phyloP scores from a whole-genome alignment of 2,113 vertebrate species.

The Phalacrocorax carbo region DNA sequence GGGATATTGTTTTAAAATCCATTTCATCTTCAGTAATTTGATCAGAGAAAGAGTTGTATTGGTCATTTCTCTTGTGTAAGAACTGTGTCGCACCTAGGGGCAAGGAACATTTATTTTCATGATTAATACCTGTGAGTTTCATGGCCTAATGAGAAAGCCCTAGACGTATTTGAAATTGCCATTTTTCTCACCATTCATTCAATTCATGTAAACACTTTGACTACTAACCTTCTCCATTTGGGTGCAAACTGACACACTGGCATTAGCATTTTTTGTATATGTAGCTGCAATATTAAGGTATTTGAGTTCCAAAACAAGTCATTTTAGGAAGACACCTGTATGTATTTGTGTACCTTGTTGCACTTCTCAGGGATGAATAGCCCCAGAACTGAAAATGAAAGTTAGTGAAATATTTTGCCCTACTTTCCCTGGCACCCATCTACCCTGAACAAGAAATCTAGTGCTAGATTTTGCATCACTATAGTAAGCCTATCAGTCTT shows the following conservation, averaged over 20 bases:
- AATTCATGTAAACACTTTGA: slow-evolving; percentile 41
- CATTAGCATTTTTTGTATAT: not conserved
- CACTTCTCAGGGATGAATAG: not conserved
- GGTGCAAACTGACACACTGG: not conserved
- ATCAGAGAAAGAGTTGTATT: slow-evolving; percentile 67
- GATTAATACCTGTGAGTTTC: slow-evolving; percentile 74
- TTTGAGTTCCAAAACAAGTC: not conserved
- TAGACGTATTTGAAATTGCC: slow-evolving; percentile 53
- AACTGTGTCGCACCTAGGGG: slow-evolving; percentile 67
- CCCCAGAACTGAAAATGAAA: not conserved
- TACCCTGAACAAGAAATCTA: not conserved
- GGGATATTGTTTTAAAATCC: slow-evolving; percentile 77
- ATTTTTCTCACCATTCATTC: slow-evolving; percentile 9
- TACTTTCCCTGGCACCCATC: not conserved
- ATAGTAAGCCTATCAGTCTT: not conserved
- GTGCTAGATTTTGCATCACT: not conserved
- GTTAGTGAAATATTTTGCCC: slow-evolving; percentile 8
- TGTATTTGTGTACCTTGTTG: not conserved
- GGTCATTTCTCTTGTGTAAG: slow-evolving; percentile 69
- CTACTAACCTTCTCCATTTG: slow-evolving; percentile 8
- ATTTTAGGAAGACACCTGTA: not conserved
- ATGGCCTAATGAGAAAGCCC: slow-evolving; percentile 68
- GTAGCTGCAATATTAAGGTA: not conserved
- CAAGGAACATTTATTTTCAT: slow-evolving; percentile 72
- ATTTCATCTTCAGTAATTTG: slow-evolving; percentile 77